Evolutionary conservation across 2,113 vertebrate genomes (phyloP), one percentile per base, ranked within the genome.

Genomic region (Tylochromis polylepis): DNA sequence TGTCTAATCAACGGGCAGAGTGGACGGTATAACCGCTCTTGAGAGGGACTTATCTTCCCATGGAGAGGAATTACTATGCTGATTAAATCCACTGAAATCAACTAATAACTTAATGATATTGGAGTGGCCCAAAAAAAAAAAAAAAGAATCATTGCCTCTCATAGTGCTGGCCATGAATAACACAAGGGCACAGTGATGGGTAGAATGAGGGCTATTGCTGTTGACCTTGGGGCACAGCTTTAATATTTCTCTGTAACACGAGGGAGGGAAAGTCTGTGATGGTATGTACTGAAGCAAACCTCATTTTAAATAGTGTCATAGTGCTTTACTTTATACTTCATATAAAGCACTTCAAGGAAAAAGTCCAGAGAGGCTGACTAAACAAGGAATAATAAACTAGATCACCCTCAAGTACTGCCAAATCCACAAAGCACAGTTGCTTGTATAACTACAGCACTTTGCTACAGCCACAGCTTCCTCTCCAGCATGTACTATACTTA

Each of bases 11-110:
- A 95, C 95, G 95, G 92, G 91, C 96, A 84, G 94, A 94, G 96
- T 96, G 94, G 95, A 95, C 95, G 93, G 95, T 91, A 88, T 96
- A 97, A 97, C 97, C 96, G 96, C 96, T 96, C 94, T 97, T 97
- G 96, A 95, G 96, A 95, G 95, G 96, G 96, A 96, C 96, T 96
- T 95, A 95, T 91, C 5, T 87, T 96, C 96, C 96, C 96, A 83
- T 86, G 88, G 96, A 97, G 97, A 95, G 95, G 94, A 96, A 96
- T 97, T 97, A 95, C 93, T 93, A 95, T 95, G 94, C 95, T 97
- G 96, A 97, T 97, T 97, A 97, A 97, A 97, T 96, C 96, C 95
- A 79, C 1, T 91, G 95, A 95, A 96, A 96, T 96, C 94, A 96
- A 96, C 95, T 95, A 96, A 94, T 96, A 96, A 94, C 93, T 95